Evolutionary conservation across 2,888 invertebrate species (phyloP), one percentile per base, ranked within the genome.

Genomic region (Tetramorium bicarinatum): DNA sequence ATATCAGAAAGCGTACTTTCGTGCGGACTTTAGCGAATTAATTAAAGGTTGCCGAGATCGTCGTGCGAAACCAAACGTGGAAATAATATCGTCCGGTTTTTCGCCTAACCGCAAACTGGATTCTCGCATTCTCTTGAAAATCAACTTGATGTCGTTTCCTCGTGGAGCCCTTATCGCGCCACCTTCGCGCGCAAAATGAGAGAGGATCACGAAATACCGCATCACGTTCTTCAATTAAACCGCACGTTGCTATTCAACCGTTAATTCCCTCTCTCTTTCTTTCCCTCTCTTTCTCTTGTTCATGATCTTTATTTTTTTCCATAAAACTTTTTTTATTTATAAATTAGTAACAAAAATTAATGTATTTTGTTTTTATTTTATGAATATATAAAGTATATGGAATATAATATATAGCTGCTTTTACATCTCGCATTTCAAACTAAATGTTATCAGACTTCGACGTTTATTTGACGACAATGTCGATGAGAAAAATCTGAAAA

Each of bases 51-150:
- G 15, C 29, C 21, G 1, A 6, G 29, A 54, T 44, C 74, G 25
- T 38, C 25, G 59, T 29, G 75, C 18, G 41, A 25, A 56, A 25
- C 21, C 21, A 69, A 69, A 77, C 29, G 44, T 41, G 41, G 41
- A 77, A 69, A 77, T 77, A 77, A 77, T 77, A 77, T 69, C n/a
- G 54, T 67, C 34, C 47, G 11, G 64, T 66, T 76, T 75, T 69
- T 54, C 56, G 3, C 9, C 9, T 69, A 29, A 56, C 69, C 44
- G n/a, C 77, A 21, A 75, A 49, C 41, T 29, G 18, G 25, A 74
- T 44, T 77, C 6, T 8, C 34, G 18, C 25, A 18, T 41, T 69
- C 15, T 15, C n/a, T 41, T n/a, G 66, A 52, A 66, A 66, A 76
- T 66, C 64, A 75, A 38, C 38, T 38, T 25, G 25, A 49, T 47